Evolutionary conservation across 1,140 invertebrate species (phyloP), one percentile per base, ranked within the genome.

Genomic region (Portunus trituberculatus): DNA sequence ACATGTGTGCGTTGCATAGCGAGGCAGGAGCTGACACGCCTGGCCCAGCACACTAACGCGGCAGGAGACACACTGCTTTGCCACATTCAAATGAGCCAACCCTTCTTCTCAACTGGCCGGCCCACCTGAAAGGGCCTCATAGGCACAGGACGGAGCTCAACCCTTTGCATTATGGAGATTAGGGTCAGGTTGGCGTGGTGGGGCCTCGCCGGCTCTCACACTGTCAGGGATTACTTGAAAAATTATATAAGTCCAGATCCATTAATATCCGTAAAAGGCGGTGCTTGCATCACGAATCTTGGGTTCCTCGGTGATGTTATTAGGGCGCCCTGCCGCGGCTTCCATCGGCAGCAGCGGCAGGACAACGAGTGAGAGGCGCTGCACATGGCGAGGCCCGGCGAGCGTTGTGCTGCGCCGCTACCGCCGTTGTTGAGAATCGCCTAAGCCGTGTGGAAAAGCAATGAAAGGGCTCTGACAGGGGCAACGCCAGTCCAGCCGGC

Each of bases 61-160:
- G 29, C 39, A n/a, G 76, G 76, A 32, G 31, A 39, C 87, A 46
- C 29, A 89, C 76, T 90, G 93, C 93, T 90, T 76, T 94, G 93
- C 93, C 93, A 94, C 87, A 94, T 94, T 94, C 93, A 94, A 94
- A 94, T 94, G 93, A 94, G 93, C 48, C n/a, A 94, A 89, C 93
- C 93, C 87, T 94, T 94, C 93, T 67, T 76, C 86, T 94, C 93
- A 94, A 89, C 86, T 89, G 45, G 52, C 83, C 86, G 46, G 93
- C 93, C 93, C 87, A 89, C 87, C 93, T 94, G 93, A 94, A 94
- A 94, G 46, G 93, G 32, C 31, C 32, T 25, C 91, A 45, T 88
- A 83, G 93, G 48, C 48, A 93, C 48, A 59, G 31, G 86, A n/a
- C 84, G 39, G 29, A 86, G 52, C 52, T 45, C 86, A 94, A 39